A percentile compares a stretch with the other conserved stretches of the same genome.
These are phyloP conservation scores for Patiria pectinifera DNA, from an alignment of 53 echinoderm and acorn worm genomes.

Conservation along the genomic window DNA sequence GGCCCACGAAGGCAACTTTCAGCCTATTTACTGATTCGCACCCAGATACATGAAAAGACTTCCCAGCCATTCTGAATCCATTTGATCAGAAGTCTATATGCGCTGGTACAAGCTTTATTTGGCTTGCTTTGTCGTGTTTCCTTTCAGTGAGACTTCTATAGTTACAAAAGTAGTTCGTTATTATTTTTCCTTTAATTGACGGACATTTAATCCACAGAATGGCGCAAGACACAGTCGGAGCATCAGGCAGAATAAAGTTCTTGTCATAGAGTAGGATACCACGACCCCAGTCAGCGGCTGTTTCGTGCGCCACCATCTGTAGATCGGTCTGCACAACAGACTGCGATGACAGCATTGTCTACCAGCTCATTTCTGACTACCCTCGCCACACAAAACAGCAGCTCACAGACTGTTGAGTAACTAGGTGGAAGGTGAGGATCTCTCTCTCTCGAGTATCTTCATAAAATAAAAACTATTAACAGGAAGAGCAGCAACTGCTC, in stretches of 20 bases:
- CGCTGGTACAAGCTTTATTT: too few species aligned
- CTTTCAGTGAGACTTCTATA: background rate
- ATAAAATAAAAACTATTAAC: background rate
- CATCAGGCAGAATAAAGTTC: constrained; percentile 41
- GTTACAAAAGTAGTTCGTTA: background rate
- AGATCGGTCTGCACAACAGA: too few species aligned
- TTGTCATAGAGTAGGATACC: background rate
- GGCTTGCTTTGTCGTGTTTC: too few species aligned
- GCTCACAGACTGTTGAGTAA: background rate
- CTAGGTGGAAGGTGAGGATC: background rate
- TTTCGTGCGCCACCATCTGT: background rate
- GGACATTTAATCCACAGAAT: constrained; percentile 27
- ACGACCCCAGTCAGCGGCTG: background rate
- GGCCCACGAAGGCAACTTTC: too few species aligned
- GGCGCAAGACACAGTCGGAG: constrained; percentile 42
- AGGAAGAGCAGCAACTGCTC: background rate
- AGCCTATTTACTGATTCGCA: too few species aligned
- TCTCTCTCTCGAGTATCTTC: background rate
- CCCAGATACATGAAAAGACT: too few species aligned
- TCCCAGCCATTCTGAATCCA: too few species aligned
- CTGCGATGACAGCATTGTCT: background rate
- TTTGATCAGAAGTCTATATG: too few species aligned
- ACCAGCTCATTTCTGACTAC: background rate
- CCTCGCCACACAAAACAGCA: background rate
- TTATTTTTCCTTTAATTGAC: background rate